Conservation (phyloP, 2,797 vertebrate species). For the Mormyrops boulengeri region DNA sequence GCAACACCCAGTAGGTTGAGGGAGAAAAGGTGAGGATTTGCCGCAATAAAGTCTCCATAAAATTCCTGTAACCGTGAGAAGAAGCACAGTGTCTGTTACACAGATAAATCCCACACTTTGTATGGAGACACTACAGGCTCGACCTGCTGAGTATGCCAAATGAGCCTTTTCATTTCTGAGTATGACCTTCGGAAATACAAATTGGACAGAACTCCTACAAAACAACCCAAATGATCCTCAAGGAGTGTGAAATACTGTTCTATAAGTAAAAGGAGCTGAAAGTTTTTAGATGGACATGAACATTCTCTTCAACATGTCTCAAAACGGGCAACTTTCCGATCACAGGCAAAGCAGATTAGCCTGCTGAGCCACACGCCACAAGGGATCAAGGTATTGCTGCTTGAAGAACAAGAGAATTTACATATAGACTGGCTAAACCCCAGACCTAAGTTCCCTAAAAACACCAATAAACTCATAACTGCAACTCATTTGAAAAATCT, state of each 20-base stretch:
- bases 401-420: background rate
- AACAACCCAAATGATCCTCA: background rate
- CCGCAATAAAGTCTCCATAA: conserved; percentile 93
- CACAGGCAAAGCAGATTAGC: background rate
- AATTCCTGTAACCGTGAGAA: conserved; percentile 74
- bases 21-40: conserved; percentile 93
- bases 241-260: background rate
- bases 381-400: background rate
- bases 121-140: background rate
- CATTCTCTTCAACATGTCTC: background rate
- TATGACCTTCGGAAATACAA: background rate
- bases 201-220: background rate
- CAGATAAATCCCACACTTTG: background rate
- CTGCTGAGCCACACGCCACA: background rate
- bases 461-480: background rate
- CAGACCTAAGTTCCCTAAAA: background rate
- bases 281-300: background rate
- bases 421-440: background rate
- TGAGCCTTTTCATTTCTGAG: background rate
- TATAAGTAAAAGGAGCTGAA: background rate
- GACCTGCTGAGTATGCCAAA: background rate
- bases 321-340: background rate
- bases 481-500: background rate
- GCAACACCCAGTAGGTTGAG: conserved; percentile 85
- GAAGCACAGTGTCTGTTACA: background rate